These are phyloP conservation scores for Pangasius djambal DNA, from an alignment of 2,797 vertebrate species.

Conservation along the genomic window DNA sequence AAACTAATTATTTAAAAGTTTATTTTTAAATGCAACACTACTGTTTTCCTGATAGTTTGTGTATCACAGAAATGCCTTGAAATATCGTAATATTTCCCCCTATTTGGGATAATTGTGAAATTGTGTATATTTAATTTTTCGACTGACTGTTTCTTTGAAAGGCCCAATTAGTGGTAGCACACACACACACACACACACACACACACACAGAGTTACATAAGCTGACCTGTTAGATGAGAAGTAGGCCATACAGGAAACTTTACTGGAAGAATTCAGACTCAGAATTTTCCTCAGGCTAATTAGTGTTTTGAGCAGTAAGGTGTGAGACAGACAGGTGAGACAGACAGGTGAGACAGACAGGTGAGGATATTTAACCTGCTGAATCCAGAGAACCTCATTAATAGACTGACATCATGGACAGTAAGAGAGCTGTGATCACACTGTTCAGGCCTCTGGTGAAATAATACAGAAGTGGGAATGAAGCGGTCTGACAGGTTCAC, in stretches of 20 bases:
- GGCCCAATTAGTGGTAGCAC: not conserved
- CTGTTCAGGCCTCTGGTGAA: not conserved
- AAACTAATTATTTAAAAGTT: no score
- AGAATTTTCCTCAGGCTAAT: not conserved
- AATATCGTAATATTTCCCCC: not conserved
- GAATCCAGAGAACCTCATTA: not conserved
- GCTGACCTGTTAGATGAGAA: not conserved
- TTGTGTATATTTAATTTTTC: not conserved
- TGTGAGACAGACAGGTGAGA: conserved; percentile 1
- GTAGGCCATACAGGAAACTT: not conserved
- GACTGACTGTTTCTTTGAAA: not conserved
- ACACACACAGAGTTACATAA: not conserved
- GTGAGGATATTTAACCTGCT: not conserved
- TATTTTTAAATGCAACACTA: no score
- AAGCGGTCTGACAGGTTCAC: conserved; percentile 9
- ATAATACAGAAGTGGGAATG: not conserved
- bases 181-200: not conserved
- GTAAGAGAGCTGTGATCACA: conserved; percentile 24
- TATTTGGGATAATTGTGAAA: not conserved
- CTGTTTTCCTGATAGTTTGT: not conserved
- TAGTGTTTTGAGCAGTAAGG: not conserved
- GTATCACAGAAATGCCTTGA: not conserved
- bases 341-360: conserved; percentile 4
- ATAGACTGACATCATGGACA: not conserved
- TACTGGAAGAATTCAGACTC: not conserved